phyloP scores from a whole-genome alignment of 2,797 vertebrate genomes.

The Nannoperca australis region DNA sequence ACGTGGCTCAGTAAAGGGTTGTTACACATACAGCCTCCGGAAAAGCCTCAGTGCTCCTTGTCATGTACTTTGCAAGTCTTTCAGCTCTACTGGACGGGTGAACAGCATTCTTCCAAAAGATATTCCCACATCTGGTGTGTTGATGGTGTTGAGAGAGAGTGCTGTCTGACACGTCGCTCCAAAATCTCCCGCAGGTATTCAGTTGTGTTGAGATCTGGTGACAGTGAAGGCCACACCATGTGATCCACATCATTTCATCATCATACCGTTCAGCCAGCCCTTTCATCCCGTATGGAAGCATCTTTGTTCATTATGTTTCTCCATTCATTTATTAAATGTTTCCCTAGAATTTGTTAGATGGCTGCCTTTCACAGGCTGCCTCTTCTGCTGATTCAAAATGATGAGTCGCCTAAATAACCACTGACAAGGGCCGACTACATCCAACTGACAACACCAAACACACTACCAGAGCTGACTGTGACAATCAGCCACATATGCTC shows the following conservation, averaged over 20 bases:
- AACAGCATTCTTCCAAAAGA: background rate
- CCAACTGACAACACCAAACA: constrained; percentile 35
- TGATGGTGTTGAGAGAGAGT: background rate
- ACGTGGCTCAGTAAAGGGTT: too few relatives aligned
- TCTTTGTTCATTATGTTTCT: constrained; percentile 2
- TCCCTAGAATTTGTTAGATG: constrained; percentile 3
- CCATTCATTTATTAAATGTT: background rate
- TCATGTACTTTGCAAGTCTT: too few relatives aligned
- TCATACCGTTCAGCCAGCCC: background rate
- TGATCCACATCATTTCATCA: background rate
- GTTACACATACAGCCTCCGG: background rate
- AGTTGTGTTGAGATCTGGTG: background rate
- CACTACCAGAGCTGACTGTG: constrained; percentile 31
- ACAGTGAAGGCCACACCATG: background rate
- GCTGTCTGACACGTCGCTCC: background rate
- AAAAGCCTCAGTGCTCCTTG: too few relatives aligned
- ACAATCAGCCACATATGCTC: constrained; percentile 35
- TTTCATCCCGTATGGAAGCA: background rate
- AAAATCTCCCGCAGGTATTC: background rate
- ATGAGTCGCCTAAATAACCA: constrained; percentile 32
- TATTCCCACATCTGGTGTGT: background rate
- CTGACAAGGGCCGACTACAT: constrained; percentile 29
- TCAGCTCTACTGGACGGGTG: background rate
- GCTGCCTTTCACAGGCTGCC: constrained; percentile 23
- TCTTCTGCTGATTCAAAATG: constrained; percentile 37